Evolutionary conservation across 2,888 invertebrate genomes (phyloP).

Genomic region (Quadriops clusia): DNA sequence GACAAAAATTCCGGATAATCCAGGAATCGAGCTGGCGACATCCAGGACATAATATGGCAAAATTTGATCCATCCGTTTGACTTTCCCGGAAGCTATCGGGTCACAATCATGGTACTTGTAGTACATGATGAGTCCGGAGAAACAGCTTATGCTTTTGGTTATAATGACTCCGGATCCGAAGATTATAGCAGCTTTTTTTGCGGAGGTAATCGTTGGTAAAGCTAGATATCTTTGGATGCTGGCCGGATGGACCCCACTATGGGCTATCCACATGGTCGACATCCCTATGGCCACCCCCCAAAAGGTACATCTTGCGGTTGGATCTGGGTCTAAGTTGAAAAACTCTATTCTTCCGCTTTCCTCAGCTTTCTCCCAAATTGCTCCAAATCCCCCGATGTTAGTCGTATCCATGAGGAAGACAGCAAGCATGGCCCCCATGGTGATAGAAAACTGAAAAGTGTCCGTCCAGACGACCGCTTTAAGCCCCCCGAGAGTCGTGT

Average conservation of each 20-base stretch:
- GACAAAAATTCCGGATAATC: constrained; percentile 62
- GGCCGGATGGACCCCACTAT: constrained; percentile 45
- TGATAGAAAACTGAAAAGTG: constrained; percentile 46
- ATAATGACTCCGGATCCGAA: constrained; percentile 39
- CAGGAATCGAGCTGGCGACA: constrained; percentile 50
- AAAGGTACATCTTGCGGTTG: constrained; percentile 47
- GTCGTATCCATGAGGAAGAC: constrained; percentile 46
- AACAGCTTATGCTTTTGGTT: constrained; percentile 44
- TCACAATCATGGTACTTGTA: constrained; percentile 55
- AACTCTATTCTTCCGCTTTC: constrained; percentile 45
- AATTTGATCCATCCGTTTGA: constrained; percentile 43
- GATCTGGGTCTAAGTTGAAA: constrained; percentile 46
- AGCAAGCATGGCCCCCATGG: constrained; percentile 41
- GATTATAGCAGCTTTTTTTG: constrained; percentile 27
- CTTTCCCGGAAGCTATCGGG: constrained; percentile 46
- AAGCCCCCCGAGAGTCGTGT: constrained; percentile 59
- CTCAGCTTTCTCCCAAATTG: constrained; percentile 45
- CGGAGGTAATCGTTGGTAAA: constrained; percentile 44
- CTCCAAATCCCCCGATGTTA: constrained; percentile 43
- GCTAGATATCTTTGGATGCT: constrained; percentile 48
- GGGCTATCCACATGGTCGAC: constrained; percentile 40
- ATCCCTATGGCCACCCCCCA: constrained; percentile 47
- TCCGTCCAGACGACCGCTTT: constrained; percentile 57
- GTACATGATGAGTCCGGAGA: constrained; percentile 49
- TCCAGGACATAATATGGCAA: constrained; percentile 64